phyloP scores from a whole-genome alignment of 2,888 invertebrate genomes.

The Ceratothoa steindachneri region DNA sequence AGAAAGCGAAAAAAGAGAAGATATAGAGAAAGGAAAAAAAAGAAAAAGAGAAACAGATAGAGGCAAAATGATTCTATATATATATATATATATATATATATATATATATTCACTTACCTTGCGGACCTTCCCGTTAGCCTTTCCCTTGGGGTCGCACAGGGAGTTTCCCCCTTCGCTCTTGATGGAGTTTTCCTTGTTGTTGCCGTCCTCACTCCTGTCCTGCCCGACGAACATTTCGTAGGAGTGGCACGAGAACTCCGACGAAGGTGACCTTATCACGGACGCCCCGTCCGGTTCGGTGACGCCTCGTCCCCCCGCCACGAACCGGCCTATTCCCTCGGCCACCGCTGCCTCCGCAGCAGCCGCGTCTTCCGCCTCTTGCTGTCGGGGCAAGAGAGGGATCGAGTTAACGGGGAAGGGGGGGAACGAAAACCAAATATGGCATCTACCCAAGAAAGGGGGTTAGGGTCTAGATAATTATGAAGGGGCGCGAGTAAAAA shows the following conservation, averaged over 20 bases:
- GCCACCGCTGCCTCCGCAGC: slow-evolving; percentile 57
- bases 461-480: no score
- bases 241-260: no score
- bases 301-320: slow-evolving; percentile 6
- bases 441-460: no score
- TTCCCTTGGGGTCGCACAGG: slow-evolving; percentile 65
- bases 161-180: slow-evolving; percentile 80
- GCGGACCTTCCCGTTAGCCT: slow-evolving; percentile 41
- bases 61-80: no score
- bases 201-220: slow-evolving; percentile 80
- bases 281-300: slow-evolving; percentile 40
- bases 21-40: no score
- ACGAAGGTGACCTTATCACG: slow-evolving; percentile 82
- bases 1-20: not conserved
- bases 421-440: no score
- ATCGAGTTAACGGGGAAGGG: not conserved
- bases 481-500: no score
- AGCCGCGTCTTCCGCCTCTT: slow-evolving; percentile 82
- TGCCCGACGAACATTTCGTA: slow-evolving; percentile 87
- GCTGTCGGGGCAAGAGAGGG: slow-evolving; percentile 44
- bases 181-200: slow-evolving; percentile 79
- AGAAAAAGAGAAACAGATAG: not conserved
- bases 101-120: no score
- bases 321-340: slow-evolving; percentile 12
- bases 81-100: no score